Evolutionary conservation across 2,888 invertebrate genomes (phyloP), one percentile per base, ranked within the genome.

Genomic region (Protodeltote pygarga): DNA sequence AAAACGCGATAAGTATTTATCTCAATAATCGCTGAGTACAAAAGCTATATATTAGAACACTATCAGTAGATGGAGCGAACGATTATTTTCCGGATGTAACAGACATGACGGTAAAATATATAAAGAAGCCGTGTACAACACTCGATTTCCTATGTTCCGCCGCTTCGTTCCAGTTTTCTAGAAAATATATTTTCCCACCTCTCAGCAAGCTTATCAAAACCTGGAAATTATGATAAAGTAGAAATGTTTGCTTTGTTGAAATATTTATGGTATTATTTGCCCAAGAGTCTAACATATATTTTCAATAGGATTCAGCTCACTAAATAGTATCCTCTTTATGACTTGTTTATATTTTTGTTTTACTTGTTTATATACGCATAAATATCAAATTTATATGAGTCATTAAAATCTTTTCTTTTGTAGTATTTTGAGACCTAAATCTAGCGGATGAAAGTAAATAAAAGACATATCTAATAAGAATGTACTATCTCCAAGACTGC

Each of bases 91-190:
- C 85, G 89, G 88, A 89, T 81, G 82, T 75, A 71, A 58, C 74
- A 78, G 87, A 85, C 83, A 85, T 85, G 86, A 87, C 82, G 85
- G 87, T 87, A 81, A 88, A 89, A 89, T 88, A 89, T 88, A 89
- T 88, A 87, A 87, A n/a, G n/a, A n/a, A 87, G 73, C 69, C 60
- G 59, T 76, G 73, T 73, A 77, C 76, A 83, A 78, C 77, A 85
- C 83, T 87, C 85, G 84, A 87, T 87, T 81, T 88, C 86, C 87
- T 85, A 81, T 77, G 77, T 78, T 72, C 74, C 72, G 71, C 78
- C 73, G 78, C 77, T 81, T 88, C 85, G 83, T 71, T 76, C 72
- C 53, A 73, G 73, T 76, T 67, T 69, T 64, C 49, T 61, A 75
- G 76, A 72, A 78, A 77, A 77, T 46, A 81, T 80, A 80, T 83